A percentile compares a stretch with the other conserved stretches of the same genome.
Evolutionary conservation across 2,113 vertebrate species (phyloP).

Genomic region (Rhizomys pruinosus): DNA sequence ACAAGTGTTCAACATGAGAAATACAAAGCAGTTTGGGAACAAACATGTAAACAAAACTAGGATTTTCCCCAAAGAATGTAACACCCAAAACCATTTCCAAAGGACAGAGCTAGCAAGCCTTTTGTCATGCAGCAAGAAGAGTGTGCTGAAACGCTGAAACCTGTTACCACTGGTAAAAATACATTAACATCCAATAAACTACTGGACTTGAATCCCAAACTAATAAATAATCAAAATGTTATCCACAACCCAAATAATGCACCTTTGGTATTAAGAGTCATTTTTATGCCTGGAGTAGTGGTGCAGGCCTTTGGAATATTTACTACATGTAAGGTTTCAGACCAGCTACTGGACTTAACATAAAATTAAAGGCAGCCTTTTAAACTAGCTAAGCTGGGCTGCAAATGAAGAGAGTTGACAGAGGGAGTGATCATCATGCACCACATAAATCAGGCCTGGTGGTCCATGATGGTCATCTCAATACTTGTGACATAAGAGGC

Average conservation of each 20-base stretch:
- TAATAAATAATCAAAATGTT: constrained; percentile 4
- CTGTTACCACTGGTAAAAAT: constrained; percentile 14
- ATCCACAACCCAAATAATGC: not conserved
- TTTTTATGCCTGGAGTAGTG: not conserved
- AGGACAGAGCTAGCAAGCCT: not conserved
- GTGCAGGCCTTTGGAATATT: not conserved
- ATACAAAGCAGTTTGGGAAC: not conserved
- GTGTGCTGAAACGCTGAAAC: not conserved
- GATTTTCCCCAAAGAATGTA: not conserved
- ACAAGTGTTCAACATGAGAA: not conserved
- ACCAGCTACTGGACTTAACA: not conserved
- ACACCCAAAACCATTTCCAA: constrained; percentile 28
- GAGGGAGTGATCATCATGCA: not conserved
- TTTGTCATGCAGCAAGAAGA: not conserved
- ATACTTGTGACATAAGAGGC: not conserved
- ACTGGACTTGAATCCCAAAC: not conserved
- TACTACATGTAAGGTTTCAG: not conserved
- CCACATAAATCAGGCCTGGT: not conserved
- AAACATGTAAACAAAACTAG: constrained; percentile 38
- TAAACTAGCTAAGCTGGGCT: not conserved
- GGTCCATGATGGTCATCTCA: not conserved
- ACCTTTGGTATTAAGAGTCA: not conserved
- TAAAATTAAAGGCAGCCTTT: not conserved
- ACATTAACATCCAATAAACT: not conserved
- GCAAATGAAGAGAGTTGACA: not conserved